Evolutionary conservation across 2,888 invertebrate species (phyloP).

Genomic region (Lamellibrachia columna): DNA sequence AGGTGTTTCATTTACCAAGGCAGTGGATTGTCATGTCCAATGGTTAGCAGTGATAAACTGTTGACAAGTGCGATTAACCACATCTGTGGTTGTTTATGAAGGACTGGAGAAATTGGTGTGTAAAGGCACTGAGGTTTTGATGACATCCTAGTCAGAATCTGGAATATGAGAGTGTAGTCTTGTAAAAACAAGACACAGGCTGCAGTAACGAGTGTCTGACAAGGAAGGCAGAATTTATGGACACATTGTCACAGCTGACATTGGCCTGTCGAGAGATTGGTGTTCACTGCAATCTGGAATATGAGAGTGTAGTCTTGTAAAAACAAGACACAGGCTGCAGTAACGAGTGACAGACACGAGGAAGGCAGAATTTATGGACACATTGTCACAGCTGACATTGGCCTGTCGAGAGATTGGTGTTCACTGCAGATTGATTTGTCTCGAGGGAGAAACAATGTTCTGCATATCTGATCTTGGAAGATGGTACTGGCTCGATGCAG

Average conservation of each 20-base stretch:
- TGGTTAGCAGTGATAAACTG: background rate
- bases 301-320: background rate
- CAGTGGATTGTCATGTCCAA: background rate
- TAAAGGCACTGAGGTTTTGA: background rate
- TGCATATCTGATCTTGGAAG: background rate
- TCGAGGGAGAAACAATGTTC: background rate
- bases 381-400: background rate
- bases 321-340: background rate
- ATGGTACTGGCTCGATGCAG: background rate
- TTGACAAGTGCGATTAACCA: background rate
- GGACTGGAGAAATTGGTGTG: background rate
- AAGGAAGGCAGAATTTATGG: background rate
- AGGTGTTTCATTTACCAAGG: background rate
- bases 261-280: background rate
- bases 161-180: background rate
- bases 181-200: background rate
- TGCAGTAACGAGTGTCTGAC: background rate
- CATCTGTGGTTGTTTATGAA: background rate
- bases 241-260: background rate
- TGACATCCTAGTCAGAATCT: too few species aligned
- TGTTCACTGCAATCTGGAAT: background rate
- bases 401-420: background rate
- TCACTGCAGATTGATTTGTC: background rate
- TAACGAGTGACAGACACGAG: background rate
- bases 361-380: background rate